phyloP scores from a whole-genome alignment of 2,797 vertebrate genomes.

The Enteromius viviparus region DNA sequence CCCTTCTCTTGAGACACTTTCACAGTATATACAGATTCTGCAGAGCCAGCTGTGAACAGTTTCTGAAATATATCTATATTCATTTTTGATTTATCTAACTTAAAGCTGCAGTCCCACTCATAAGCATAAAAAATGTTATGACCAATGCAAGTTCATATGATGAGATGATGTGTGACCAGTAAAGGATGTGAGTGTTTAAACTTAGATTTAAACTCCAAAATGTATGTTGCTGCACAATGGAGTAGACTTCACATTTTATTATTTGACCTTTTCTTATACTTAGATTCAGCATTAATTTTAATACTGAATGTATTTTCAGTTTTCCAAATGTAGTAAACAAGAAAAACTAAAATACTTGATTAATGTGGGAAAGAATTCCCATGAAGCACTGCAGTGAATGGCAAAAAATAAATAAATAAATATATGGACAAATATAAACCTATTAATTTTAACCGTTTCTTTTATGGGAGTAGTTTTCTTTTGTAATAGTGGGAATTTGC shows the following conservation, averaged over 20 bases:
- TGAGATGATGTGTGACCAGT: not conserved
- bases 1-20: slow-evolving; percentile 37
- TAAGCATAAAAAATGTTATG: not conserved
- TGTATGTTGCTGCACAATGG: not conserved
- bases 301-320: not conserved
- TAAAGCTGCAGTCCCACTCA: not conserved
- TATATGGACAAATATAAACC: not conserved
- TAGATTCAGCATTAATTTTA: not conserved
- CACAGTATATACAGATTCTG: slow-evolving; percentile 40
- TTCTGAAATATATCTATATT: slow-evolving; percentile 33
- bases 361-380: not conserved
- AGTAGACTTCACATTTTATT: not conserved
- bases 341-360: not conserved
- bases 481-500: not conserved
- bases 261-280: not conserved
- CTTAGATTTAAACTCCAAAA: not conserved
- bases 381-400: not conserved
- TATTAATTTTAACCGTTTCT: not conserved
- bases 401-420: not conserved
- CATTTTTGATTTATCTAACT: slow-evolving; percentile 22
- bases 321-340: not conserved
- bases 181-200: not conserved
- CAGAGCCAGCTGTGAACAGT: slow-evolving; percentile 36
- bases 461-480: not conserved
- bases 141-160: not conserved